Percentiles rank a stretch among this genome's conserved stretches.
Conservation (phyloP, 2,797 vertebrate species). For the Acanthopagrus latus region DNA sequence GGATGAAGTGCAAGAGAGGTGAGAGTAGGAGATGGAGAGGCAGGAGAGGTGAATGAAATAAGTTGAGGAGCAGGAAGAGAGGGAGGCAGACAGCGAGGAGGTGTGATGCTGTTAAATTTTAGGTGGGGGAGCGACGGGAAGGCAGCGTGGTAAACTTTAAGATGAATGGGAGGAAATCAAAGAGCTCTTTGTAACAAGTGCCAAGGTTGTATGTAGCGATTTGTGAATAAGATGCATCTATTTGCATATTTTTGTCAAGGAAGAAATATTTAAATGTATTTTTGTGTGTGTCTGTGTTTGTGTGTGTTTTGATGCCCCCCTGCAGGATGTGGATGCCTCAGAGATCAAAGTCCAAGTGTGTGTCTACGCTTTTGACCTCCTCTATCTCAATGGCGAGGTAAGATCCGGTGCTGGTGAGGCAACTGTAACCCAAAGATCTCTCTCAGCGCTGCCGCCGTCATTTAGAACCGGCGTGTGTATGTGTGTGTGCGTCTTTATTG, state of each 20-base stretch:
- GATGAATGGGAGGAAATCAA: conserved; percentile 60
- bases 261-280: conserved; percentile 35
- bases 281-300: conserved; percentile 33
- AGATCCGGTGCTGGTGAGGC: conserved; percentile 59
- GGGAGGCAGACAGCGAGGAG: conserved; percentile 16
- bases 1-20: conserved; percentile 36
- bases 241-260: conserved; percentile 70
- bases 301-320: conserved; percentile 44
- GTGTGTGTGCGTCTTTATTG: conserved; percentile 30
- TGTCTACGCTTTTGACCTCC: conserved; percentile 93
- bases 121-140: conserved; percentile 10
- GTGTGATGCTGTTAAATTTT: conserved; percentile 37
- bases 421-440: conserved; percentile 38
- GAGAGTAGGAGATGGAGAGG: conserved; percentile 28
- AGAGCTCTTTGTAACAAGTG: conserved; percentile 67
- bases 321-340: conserved; percentile 91
- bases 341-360: conserved; percentile 96
- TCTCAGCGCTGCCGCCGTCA: conserved; percentile 17
- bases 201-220: conserved; percentile 61
- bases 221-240: conserved; percentile 61
- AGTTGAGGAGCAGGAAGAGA: conserved; percentile 28
- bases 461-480: conserved; percentile 5
- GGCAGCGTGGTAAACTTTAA: conserved; percentile 44
- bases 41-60: conserved; percentile 30
- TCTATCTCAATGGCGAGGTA: conserved; percentile 94